These are phyloP conservation scores for Periophthalmus magnuspinnatus DNA, from an alignment of 2,797 vertebrate species.

Conservation along the genomic window DNA sequence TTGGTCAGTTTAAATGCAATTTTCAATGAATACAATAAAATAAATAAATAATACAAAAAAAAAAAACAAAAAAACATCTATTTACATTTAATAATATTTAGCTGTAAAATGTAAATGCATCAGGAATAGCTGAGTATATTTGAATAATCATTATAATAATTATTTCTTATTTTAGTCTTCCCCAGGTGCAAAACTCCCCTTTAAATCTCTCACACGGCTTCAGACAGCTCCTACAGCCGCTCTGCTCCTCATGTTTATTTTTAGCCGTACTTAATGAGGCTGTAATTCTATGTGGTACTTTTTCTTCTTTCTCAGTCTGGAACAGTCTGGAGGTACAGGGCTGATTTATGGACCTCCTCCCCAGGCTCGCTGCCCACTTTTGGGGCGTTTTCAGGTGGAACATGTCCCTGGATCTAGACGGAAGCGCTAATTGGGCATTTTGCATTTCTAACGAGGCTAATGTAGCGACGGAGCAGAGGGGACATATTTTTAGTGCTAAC, in stretches of 20 bases:
- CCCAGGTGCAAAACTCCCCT: background rate
- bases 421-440: slow-evolving; percentile 72
- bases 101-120: too few species aligned
- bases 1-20: too few species aligned
- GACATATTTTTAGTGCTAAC: background rate
- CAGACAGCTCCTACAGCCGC: background rate
- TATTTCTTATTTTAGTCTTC: background rate
- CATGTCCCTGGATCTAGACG: slow-evolving; percentile 68
- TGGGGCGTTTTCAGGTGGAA: slow-evolving; percentile 70
- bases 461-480: slow-evolving; percentile 53
- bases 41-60: too few species aligned
- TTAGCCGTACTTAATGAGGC: slow-evolving; percentile 38
- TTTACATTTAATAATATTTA: too few species aligned
- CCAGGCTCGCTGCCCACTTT: slow-evolving; percentile 33
- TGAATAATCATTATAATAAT: background rate
- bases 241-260: slow-evolving; percentile 11
- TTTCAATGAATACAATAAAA: too few species aligned
- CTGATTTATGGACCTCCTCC: slow-evolving; percentile 54
- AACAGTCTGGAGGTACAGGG: background rate
- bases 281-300: slow-evolving; percentile 44
- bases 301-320: slow-evolving; percentile 15
- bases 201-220: background rate
- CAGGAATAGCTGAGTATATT: too few species aligned
- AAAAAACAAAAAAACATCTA: too few species aligned
- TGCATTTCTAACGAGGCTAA: slow-evolving; percentile 76